These are phyloP conservation scores for Polydrusus cervinus DNA, from an alignment of 2,888 invertebrate genomes.

Conservation along the genomic window DNA sequence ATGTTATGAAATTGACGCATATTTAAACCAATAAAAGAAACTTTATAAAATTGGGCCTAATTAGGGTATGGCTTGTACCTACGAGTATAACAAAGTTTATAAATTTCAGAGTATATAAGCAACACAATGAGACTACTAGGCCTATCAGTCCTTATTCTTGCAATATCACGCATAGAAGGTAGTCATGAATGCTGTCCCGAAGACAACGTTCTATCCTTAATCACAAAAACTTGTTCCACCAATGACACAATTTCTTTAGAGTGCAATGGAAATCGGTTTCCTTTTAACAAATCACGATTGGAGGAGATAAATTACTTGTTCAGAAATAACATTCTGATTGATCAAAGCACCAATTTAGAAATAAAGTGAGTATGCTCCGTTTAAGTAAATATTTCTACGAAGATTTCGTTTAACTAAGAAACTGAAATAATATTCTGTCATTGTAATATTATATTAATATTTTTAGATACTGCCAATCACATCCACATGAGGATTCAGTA, in stretches of 20 bases:
- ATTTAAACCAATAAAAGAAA: too few relatives aligned
- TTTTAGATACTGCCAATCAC: conserved; percentile 14
- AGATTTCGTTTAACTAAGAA: too few relatives aligned
- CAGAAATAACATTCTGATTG: neutral
- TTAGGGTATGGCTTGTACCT: too few relatives aligned
- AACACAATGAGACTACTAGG: neutral
- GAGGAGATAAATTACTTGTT: neutral
- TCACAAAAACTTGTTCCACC: neutral
- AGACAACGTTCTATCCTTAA: conserved; percentile 17
- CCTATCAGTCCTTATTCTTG: neutral
- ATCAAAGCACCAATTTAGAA: neutral
- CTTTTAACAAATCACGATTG: neutral
- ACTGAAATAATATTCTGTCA: too few relatives aligned
- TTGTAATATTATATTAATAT: neutral
- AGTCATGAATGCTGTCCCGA: conserved; percentile 36
- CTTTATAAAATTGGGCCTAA: too few relatives aligned
- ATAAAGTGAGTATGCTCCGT: neutral
- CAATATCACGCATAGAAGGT: neutral
- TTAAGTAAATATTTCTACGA: too few relatives aligned
- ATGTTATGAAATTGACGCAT: too few relatives aligned
- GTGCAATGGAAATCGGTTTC: neutral
- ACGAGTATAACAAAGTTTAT: too few relatives aligned
- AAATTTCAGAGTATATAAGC: neutral
- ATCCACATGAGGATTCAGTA: neutral
- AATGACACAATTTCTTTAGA: conserved; percentile 2